phyloP scores from a whole-genome alignment of 2,113 vertebrate species.

The Esox niger region DNA sequence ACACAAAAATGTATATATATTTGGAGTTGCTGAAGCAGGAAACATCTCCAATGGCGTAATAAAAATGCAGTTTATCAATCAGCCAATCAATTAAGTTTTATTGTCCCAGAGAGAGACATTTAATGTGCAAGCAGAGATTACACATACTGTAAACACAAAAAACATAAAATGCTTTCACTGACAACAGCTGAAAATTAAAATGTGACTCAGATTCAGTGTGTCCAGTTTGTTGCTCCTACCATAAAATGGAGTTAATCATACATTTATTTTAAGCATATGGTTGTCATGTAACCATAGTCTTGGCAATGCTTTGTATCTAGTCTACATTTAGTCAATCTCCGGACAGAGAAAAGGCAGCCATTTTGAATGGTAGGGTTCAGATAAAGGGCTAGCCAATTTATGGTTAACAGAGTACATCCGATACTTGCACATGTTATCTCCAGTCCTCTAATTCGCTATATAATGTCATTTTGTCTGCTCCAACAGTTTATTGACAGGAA shows the following conservation, averaged over 20 bases:
- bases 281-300: neutral
- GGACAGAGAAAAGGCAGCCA: constrained; percentile 21
- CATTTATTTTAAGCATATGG: constrained; percentile 17
- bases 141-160: too few species aligned
- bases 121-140: neutral
- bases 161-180: neutral
- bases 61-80: neutral
- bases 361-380: constrained; percentile 35
- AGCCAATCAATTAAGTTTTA: neutral
- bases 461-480: constrained; percentile 65
- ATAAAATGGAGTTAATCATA: neutral
- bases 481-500: constrained; percentile 65
- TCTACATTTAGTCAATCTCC: neutral
- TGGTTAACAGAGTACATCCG: constrained; percentile 18
- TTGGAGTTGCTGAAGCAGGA: neutral
- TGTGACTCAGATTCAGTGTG: constrained; percentile 6
- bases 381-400: constrained; percentile 3
- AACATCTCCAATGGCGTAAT: constrained; percentile 1
- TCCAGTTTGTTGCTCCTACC: neutral
- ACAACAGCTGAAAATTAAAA: neutral
- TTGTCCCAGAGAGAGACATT: neutral
- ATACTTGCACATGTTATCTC: constrained; percentile 21
- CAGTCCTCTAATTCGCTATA: constrained; percentile 60
- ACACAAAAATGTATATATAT: neutral
- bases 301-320: too few species aligned